Conservation (phyloP, 2,113 vertebrate species). For the Rousettus leschenaultii region DNA sequence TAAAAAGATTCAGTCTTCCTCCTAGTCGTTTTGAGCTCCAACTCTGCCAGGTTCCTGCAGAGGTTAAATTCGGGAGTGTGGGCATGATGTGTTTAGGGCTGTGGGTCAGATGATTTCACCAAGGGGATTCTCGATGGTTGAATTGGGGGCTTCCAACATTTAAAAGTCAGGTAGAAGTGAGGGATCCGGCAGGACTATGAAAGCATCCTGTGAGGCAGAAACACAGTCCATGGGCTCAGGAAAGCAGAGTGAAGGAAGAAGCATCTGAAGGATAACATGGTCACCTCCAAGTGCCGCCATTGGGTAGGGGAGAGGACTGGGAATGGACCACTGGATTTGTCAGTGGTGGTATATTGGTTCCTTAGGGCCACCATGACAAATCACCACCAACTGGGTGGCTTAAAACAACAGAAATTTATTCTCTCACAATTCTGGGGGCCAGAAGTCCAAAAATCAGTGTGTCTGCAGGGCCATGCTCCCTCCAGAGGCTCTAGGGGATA, state of each 20-base stretch:
- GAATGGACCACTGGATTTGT: neutral
- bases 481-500: neutral
- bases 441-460: neutral
- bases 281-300: neutral
- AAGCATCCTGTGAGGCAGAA: neutral
- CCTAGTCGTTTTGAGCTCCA: neutral
- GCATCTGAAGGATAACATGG: fast-evolving
- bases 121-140: neutral
- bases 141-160: neutral
- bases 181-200: neutral
- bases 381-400: neutral
- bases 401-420: neutral
- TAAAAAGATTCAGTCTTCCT: neutral
- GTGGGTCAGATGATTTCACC: neutral
- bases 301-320: fast-evolving
- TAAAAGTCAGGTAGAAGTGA: neutral
- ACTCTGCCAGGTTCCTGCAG: neutral
- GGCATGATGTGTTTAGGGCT: neutral
- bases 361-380: neutral
- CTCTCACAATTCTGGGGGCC: neutral
- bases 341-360: too few species aligned
- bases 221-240: fast-evolving
- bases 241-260: neutral
- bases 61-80: neutral
- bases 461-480: neutral